phyloP scores from a whole-genome alignment of 1,140 invertebrate species.

The Pseudomyrmex sp. region DNA sequence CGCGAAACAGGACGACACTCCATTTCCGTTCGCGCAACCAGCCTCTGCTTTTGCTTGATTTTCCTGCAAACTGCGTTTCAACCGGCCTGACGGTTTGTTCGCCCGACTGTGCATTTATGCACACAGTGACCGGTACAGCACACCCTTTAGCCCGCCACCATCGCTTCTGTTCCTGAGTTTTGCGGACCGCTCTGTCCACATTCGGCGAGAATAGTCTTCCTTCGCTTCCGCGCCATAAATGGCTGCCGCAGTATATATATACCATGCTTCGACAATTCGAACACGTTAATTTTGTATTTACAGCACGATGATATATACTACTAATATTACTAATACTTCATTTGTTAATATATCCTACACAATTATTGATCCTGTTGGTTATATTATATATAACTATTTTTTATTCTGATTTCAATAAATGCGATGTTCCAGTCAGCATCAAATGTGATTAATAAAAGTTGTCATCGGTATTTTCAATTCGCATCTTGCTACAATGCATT shows the following conservation, averaged over 20 bases:
- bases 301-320: too few relatives aligned
- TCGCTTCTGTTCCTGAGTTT: slow-evolving; percentile 64
- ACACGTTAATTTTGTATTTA: slow-evolving; percentile 31
- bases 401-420: slow-evolving; percentile 1
- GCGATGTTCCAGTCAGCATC: too few relatives aligned
- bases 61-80: slow-evolving; percentile 69
- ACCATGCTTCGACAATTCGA: slow-evolving; percentile 38
- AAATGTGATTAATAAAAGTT: slow-evolving; percentile 25
- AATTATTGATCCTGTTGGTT: slow-evolving; percentile 1
- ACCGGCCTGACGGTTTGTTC: slow-evolving; percentile 64
- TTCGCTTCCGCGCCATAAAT: slow-evolving; percentile 72
- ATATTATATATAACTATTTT: too few relatives aligned
- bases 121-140: slow-evolving; percentile 26
- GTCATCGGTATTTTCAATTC: slow-evolving; percentile 5
- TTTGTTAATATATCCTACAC: background rate
- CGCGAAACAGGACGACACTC: slow-evolving; percentile 62
- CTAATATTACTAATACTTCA: background rate
- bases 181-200: slow-evolving; percentile 60
- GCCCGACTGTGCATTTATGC: slow-evolving; percentile 72
- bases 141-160: slow-evolving; percentile 33
- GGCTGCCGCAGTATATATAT: slow-evolving; percentile 38
- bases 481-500: background rate
- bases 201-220: slow-evolving; percentile 40
- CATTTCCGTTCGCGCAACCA: slow-evolving; percentile 64
- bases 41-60: slow-evolving; percentile 64